A percentile compares a stretch with the other conserved stretches of the same genome.
phyloP scores from a whole-genome alignment of 2,113 vertebrate species.

The Pseudonaja textilis region DNA sequence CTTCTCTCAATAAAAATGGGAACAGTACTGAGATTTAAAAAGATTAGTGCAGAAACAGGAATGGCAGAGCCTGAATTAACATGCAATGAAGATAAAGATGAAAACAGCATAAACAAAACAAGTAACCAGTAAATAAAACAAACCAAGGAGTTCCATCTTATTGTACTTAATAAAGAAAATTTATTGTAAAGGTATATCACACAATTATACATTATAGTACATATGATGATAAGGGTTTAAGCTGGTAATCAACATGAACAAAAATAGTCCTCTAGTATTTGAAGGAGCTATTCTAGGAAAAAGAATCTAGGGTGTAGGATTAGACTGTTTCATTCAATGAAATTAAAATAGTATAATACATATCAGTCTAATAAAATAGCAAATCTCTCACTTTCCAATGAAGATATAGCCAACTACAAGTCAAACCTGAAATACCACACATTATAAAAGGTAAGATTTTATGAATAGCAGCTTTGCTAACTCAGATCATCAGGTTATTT shows the following conservation, averaged over 20 bases:
- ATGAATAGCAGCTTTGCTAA: slow-evolving; percentile 14
- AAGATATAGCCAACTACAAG: not conserved
- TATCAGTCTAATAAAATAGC: not conserved
- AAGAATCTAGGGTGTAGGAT: not conserved
- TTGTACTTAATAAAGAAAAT: slow-evolving; percentile 65
- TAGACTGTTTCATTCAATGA: not conserved
- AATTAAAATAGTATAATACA: not conserved
- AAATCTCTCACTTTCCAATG: not conserved
- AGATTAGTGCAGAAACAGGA: not conserved
- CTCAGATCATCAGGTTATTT: slow-evolving; percentile 5
- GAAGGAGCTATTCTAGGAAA: not conserved
- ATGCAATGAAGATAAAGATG: not conserved
- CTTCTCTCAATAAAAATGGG: not conserved
- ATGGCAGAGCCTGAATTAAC: not conserved
- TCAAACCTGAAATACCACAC: slow-evolving; percentile 24
- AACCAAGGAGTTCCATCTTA: slow-evolving; percentile 28
- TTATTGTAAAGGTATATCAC: slow-evolving; percentile 73
- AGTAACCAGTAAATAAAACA: not conserved
- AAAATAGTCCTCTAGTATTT: not conserved
- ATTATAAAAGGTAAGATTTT: slow-evolving; percentile 24
- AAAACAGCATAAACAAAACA: not conserved
- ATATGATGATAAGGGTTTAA: slow-evolving; percentile 59
- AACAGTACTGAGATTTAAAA: not conserved
- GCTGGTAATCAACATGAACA: slow-evolving; percentile 28
- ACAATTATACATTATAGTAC: slow-evolving; percentile 71